Conservation (phyloP, 2,797 vertebrate species). For the Aphelocoma californica region DNA sequence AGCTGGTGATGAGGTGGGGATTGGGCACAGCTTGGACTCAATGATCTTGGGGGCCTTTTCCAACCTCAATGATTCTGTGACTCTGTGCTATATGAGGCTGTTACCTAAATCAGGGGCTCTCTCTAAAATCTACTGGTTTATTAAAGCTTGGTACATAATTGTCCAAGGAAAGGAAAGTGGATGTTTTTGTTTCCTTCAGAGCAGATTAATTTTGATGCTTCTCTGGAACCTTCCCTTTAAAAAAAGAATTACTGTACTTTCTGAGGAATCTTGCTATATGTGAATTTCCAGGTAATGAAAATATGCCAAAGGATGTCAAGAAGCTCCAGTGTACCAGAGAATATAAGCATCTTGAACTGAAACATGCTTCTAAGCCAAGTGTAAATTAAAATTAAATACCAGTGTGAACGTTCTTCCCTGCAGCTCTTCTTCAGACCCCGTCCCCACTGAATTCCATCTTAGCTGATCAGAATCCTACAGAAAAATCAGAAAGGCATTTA, state of each 20-base stretch:
- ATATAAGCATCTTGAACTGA: not conserved
- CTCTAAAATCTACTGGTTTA: not conserved
- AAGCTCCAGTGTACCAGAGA: not conserved
- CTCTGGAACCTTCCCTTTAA: not conserved
- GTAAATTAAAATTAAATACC: not conserved
- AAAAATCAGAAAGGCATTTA: not conserved
- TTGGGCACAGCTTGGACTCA: fast-evolving
- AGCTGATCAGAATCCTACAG: not conserved
- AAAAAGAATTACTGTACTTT: not conserved
- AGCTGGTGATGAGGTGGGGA: not conserved
- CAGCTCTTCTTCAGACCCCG: not conserved
- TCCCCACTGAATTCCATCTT: not conserved
- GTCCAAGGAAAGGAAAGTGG: not conserved
- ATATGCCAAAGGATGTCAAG: not conserved
- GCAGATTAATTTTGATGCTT: not conserved
- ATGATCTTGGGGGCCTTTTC: not conserved
- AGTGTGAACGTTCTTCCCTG: not conserved
- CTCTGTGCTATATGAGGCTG: not conserved
- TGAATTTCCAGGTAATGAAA: not conserved
- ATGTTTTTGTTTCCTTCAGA: not conserved
- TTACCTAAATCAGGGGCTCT: not conserved
- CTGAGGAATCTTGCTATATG: not conserved
- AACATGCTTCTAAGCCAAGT: not conserved
- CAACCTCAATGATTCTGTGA: not conserved
- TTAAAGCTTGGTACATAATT: not conserved